Evolutionary conservation across 2,797 vertebrate genomes (phyloP).

Genomic region (Etheostoma nigrum): DNA sequence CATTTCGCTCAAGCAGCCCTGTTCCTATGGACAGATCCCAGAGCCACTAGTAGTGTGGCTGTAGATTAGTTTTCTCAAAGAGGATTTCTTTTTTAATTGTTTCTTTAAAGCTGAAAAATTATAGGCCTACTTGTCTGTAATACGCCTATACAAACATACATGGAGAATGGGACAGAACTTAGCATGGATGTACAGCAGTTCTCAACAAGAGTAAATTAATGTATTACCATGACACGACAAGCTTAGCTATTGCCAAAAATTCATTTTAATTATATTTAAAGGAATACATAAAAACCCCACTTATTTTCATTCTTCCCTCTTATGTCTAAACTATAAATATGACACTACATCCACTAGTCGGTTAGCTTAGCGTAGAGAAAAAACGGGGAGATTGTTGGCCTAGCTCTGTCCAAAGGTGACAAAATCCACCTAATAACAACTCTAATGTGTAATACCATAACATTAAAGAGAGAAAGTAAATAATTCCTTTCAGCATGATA

Average conservation of each 20-base stretch:
- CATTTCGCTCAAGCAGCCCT: no score
- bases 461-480: not conserved
- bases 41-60: no score
- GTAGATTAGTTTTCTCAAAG: no score
- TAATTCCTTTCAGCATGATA: not conserved
- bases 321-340: not conserved
- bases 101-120: no score
- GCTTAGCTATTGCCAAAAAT: not conserved
- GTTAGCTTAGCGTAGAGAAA: not conserved
- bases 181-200: not conserved
- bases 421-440: not conserved
- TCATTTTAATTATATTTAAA: not conserved
- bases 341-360: not conserved
- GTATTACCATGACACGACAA: not conserved
- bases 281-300: not conserved
- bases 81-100: no score
- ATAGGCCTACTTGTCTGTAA: no score
- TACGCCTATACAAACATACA: no score
- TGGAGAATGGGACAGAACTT: no score
- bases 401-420: not conserved
- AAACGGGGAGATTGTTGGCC: fast-evolving
- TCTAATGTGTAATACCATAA: not conserved
- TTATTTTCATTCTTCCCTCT: not conserved
- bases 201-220: not conserved
- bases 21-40: no score